Evolutionary conservation across 2,113 vertebrate genomes (phyloP).

Genomic region (Anarrhichthys ocellatus): DNA sequence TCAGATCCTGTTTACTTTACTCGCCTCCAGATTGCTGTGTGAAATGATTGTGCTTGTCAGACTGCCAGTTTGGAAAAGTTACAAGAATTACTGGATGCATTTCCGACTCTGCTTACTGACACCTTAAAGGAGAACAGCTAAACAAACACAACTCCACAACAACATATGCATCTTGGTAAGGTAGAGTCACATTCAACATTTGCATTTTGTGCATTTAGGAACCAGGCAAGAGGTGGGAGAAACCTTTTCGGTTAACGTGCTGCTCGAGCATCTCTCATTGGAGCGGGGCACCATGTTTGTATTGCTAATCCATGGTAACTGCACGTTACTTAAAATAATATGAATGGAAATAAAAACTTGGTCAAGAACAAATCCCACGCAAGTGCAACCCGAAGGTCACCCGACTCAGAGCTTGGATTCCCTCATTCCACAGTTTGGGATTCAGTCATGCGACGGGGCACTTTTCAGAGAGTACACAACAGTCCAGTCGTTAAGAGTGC

Average conservation of each 20-base stretch:
- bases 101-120: background rate
- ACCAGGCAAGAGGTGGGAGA: background rate
- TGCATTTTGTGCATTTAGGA: background rate
- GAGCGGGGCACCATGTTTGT: background rate
- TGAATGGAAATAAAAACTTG: background rate
- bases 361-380: background rate
- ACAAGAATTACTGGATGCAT: background rate
- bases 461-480: slow-evolving; percentile 51
- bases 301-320: background rate
- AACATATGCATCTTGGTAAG: background rate
- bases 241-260: background rate
- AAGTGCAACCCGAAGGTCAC: slow-evolving; percentile 30
- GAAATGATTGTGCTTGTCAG: background rate
- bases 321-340: background rate
- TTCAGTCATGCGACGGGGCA: slow-evolving; percentile 26
- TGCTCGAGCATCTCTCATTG: background rate
- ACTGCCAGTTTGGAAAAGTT: slow-evolving; percentile 1
- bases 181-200: background rate
- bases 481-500: slow-evolving; percentile 60
- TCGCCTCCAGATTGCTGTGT: background rate
- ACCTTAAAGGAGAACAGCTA: background rate
- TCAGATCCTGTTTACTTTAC: background rate
- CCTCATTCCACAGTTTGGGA: background rate
- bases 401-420: slow-evolving; percentile 19
- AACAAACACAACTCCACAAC: background rate